phyloP scores from a whole-genome alignment of 2,888 invertebrate species.

The Dorcus hopei region DNA sequence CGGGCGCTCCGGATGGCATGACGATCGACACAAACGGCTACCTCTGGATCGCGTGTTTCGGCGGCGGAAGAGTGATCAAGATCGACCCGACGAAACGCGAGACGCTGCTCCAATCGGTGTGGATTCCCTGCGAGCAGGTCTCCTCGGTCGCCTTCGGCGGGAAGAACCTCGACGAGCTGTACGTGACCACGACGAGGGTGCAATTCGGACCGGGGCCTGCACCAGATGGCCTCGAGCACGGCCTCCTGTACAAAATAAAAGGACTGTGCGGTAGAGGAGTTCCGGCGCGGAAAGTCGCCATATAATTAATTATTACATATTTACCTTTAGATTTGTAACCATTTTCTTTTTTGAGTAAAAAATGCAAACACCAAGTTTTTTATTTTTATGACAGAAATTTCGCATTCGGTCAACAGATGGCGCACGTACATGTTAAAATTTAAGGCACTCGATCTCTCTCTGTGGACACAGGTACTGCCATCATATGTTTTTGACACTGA shows the following conservation, averaged over 20 bases:
- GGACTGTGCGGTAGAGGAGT: slow-evolving; percentile 58
- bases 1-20: slow-evolving; percentile 67
- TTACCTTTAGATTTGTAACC: too few species aligned
- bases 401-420: too few species aligned
- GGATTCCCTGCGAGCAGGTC: slow-evolving; percentile 61
- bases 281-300: slow-evolving; percentile 43
- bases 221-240: slow-evolving; percentile 60
- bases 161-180: slow-evolving; percentile 61
- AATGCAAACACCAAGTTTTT: too few species aligned
- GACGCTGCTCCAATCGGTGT: slow-evolving; percentile 57
- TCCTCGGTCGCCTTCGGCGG: slow-evolving; percentile 76
- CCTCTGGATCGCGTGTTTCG: slow-evolving; percentile 74
- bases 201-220: slow-evolving; percentile 50
- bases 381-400: too few species aligned
- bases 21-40: slow-evolving; percentile 74
- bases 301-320: slow-evolving; percentile 12
- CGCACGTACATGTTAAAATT: too few species aligned
- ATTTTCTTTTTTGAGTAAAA: too few species aligned
- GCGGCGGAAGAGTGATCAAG: slow-evolving; percentile 60
- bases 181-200: slow-evolving; percentile 64
- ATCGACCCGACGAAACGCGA: slow-evolving; percentile 55
- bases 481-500: too few species aligned
- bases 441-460: too few species aligned
- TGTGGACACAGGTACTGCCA: too few species aligned
- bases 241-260: slow-evolving; percentile 45